Conservation (phyloP, 1,140 invertebrate species). For the Drosophila saltans region DNA sequence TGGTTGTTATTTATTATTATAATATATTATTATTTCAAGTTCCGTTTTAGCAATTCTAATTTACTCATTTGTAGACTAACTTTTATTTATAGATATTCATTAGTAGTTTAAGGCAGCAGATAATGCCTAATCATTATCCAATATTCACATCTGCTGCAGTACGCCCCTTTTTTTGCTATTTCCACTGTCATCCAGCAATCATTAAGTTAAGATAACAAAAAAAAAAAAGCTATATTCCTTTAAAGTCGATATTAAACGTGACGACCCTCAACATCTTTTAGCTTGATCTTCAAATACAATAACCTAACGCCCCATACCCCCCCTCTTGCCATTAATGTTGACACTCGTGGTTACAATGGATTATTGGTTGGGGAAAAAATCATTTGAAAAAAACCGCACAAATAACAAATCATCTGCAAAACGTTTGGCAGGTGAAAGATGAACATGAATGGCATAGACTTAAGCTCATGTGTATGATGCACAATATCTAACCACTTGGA, state of each 20-base stretch:
- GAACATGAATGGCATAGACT: conserved; percentile 36
- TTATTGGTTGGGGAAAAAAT: conserved; percentile 29
- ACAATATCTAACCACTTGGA: conserved; percentile 48
- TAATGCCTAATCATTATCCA: neutral
- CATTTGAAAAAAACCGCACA: conserved; percentile 54
- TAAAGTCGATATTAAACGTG: conserved; percentile 27
- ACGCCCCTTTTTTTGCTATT: conserved; percentile 2
- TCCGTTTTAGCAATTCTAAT: neutral
- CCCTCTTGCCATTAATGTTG: neutral
- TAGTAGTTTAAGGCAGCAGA: neutral
- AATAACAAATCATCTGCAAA: conserved; percentile 53
- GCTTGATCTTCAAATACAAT: conserved; percentile 40
- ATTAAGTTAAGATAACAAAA: conserved; percentile 50
- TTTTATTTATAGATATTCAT: neutral
- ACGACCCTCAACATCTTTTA: conserved; percentile 42
- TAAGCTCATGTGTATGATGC: conserved; percentile 38
- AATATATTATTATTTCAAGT: too few relatives aligned
- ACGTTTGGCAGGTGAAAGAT: conserved; percentile 72
- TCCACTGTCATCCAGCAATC: conserved; percentile 14
- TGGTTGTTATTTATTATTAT: too few relatives aligned
- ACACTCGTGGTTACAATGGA: conserved; percentile 44
- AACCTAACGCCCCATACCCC: neutral
- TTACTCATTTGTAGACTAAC: neutral
- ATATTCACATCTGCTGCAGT: neutral
- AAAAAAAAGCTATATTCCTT: conserved; percentile 28